A percentile compares a stretch with the other conserved stretches of the same genome.
Evolutionary conservation across 2,888 invertebrate genomes (phyloP).

Genomic region (Cetonia aurata): DNA sequence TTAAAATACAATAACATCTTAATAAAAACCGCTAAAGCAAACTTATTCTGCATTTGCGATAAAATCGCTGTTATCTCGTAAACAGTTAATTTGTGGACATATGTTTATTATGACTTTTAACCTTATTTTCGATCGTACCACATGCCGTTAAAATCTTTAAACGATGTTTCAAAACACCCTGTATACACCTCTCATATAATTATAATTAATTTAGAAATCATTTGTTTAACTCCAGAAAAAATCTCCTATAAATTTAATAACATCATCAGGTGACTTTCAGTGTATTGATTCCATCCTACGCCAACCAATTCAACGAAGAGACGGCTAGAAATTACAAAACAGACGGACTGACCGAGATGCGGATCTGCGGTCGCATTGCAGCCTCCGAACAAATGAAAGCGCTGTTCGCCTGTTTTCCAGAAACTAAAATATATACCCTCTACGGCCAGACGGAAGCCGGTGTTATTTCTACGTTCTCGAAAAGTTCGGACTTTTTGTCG

Average conservation of each 20-base stretch:
- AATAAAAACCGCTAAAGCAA: too few species aligned
- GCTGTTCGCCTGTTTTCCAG: constrained; percentile 8
- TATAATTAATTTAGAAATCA: background rate
- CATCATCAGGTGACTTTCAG: constrained; percentile 33
- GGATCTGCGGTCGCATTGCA: constrained; percentile 7
- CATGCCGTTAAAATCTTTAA: too few species aligned
- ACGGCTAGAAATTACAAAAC: constrained; percentile 12
- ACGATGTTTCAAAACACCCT: too few species aligned
- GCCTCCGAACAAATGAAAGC: constrained; percentile 11
- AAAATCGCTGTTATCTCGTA: too few species aligned
- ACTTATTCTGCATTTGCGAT: too few species aligned
- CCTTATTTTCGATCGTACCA: too few species aligned
- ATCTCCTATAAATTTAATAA: constrained; percentile 10
- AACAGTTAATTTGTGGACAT: too few species aligned
- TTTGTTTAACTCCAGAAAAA: background rate
- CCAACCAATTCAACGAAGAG: constrained; percentile 15
- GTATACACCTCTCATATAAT: background rate
- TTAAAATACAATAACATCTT: too few species aligned
- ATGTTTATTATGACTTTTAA: too few species aligned
- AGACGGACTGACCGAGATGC: constrained; percentile 15
- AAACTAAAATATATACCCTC: constrained; percentile 8
- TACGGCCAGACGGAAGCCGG: constrained; percentile 23
- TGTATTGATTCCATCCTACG: background rate
- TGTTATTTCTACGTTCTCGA: constrained; percentile 4
- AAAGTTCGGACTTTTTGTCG: constrained; percentile 6